Evolutionary conservation across 1,140 invertebrate species (phyloP).

Genomic region (Eueides isabella): DNA sequence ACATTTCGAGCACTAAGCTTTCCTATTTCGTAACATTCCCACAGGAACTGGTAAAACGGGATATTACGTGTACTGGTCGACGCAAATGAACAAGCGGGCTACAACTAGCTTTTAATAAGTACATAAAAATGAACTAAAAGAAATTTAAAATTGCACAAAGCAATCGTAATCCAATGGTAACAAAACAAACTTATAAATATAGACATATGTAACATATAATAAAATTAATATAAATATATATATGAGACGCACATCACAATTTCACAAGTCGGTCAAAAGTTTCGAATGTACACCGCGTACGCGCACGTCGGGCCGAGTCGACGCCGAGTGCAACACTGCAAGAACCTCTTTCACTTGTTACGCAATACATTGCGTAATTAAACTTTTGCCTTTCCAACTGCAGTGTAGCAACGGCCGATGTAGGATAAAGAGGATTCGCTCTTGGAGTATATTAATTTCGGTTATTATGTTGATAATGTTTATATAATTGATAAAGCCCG

Average conservation of each 20-base stretch:
- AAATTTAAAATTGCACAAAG: neutral
- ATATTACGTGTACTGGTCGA: too few species aligned
- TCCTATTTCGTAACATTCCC: too few species aligned
- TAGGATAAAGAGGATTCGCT: conserved; percentile 6
- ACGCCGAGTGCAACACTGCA: conserved; percentile 64
- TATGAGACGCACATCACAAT: conserved; percentile 27
- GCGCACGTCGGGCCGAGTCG: conserved; percentile 48
- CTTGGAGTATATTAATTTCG: neutral
- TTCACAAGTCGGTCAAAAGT: conserved; percentile 24
- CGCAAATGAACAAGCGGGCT: too few species aligned
- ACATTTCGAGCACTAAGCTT: too few species aligned
- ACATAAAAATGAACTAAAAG: neutral
- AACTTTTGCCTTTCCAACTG: conserved; percentile 65
- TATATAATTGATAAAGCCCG: neutral
- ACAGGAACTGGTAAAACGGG: too few species aligned
- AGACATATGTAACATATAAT: conserved; percentile 6
- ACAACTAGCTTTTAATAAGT: neutral
- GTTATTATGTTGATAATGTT: neutral
- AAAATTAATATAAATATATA: neutral
- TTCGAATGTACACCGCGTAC: neutral
- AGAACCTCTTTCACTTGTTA: conserved; percentile 69
- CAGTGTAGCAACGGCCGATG: conserved; percentile 41
- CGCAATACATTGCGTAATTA: conserved; percentile 67
- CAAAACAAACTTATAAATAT: neutral
- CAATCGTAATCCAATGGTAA: neutral